Evolutionary conservation across 2,797 vertebrate genomes (phyloP).

Genomic region (Setipinna tenuifilis): DNA sequence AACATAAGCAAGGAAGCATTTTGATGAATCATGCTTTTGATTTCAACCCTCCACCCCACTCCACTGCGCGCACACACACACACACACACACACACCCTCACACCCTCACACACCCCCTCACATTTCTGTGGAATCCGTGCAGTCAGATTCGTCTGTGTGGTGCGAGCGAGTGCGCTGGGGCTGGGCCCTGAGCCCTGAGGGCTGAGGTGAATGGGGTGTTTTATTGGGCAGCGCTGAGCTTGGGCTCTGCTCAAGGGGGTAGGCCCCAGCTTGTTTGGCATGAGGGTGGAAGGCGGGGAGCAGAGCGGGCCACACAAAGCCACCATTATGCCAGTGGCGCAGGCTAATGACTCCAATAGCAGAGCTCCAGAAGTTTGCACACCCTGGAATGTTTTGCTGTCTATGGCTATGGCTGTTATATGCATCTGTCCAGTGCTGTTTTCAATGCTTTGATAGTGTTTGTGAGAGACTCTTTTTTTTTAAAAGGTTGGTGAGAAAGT

Average conservation of each 20-base stretch:
- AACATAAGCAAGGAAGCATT: background rate
- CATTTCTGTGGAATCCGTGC: slow-evolving; percentile 9
- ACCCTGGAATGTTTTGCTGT: background rate
- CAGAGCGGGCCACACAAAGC: slow-evolving; percentile 70
- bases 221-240: slow-evolving; percentile 44
- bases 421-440: background rate
- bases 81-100: too few species aligned
- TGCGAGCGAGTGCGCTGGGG: slow-evolving; percentile 21
- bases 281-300: slow-evolving; percentile 59
- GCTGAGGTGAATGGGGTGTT: slow-evolving; percentile 53
- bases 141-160: background rate
- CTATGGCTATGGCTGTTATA: background rate
- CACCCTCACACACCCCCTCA: background rate
- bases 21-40: slow-evolving; percentile 12
- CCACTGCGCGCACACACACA: too few species aligned
- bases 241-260: slow-evolving; percentile 37
- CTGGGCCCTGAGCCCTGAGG: slow-evolving; percentile 25
- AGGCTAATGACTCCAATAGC: slow-evolving; percentile 37
- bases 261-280: slow-evolving; percentile 55
- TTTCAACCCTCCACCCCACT: background rate
- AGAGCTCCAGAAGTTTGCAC: slow-evolving; percentile 11
- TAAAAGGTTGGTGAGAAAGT: background rate
- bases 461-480: background rate
- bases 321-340: slow-evolving; percentile 67
- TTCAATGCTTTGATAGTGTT: background rate